Percentiles rank a stretch among this genome's conserved stretches.
Conservation (phyloP, 2,888 invertebrate genomes). For the Diloba caeruleocephala region DNA sequence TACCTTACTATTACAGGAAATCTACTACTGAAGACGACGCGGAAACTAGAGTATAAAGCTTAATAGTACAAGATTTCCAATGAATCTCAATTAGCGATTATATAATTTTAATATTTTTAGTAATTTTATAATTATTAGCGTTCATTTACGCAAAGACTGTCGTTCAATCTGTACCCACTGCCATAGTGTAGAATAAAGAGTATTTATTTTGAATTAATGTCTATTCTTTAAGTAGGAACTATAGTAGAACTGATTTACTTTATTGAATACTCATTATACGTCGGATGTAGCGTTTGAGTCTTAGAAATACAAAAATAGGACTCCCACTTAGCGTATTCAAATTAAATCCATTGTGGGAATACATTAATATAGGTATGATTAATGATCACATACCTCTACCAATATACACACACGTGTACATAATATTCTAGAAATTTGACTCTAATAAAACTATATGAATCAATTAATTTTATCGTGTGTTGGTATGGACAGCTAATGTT, state of each 20-base stretch:
- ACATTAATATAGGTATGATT: conserved; percentile 3
- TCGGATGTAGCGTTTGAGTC: conserved; percentile 45
- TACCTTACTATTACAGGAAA: conserved; percentile 75
- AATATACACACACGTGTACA: conserved; percentile 34
- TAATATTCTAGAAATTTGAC: conserved; percentile 28
- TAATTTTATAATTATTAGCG: conserved; percentile 59
- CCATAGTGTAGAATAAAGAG: conserved; percentile 75
- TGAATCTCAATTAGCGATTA: conserved; percentile 86
- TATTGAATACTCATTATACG: conserved; percentile 56
- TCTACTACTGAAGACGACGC: conserved; percentile 89
- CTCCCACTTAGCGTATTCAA: conserved; percentile 5
- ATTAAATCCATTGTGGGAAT: conserved; percentile 6
- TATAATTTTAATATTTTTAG: conserved; percentile 65
- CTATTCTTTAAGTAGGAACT: conserved; percentile 71
- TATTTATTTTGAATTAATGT: conserved; percentile 62
- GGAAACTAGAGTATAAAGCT: conserved; percentile 83
- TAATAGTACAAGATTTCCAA: conserved; percentile 86
- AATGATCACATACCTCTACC: conserved; percentile 32
- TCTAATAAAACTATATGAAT: conserved; percentile 21
- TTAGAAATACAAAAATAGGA: conserved; percentile 21
- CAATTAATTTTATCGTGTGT: conserved; percentile 23
- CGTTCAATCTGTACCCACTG: conserved; percentile 81
- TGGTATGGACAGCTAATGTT: conserved; percentile 15
- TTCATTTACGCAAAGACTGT: conserved; percentile 83
- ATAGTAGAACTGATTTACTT: conserved; percentile 49